Conservation (phyloP, 2,888 invertebrate genomes). For the Aproaerema taeniolella region DNA sequence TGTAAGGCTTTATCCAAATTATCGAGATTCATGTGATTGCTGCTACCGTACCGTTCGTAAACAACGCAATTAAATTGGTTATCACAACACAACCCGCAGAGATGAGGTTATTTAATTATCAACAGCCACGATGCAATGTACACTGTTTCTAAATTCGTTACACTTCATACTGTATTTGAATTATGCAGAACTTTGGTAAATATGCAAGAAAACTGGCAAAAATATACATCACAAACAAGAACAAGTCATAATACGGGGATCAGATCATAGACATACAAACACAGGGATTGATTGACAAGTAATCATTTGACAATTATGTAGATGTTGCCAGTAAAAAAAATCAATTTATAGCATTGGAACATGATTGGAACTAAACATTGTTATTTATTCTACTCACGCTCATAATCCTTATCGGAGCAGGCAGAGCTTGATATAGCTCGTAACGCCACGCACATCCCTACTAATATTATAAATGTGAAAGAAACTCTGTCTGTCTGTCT, state of each 20-base stretch:
- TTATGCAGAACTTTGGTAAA: slow-evolving; percentile 40
- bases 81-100: slow-evolving; percentile 20
- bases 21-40: slow-evolving; percentile 60
- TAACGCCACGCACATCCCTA: no score
- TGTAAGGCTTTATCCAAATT: slow-evolving; percentile 78
- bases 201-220: slow-evolving; percentile 54
- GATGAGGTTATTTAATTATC: slow-evolving; percentile 19
- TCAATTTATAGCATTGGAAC: neutral
- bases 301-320: neutral
- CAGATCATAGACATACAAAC: no score
- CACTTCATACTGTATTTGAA: slow-evolving; percentile 57
- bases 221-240: slow-evolving; percentile 75
- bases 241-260: slow-evolving; percentile 62
- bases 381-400: neutral
- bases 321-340: slow-evolving; percentile 4
- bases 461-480: no score
- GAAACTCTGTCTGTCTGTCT: no score
- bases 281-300: slow-evolving; percentile 10
- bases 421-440: no score
- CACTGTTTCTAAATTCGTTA: slow-evolving; percentile 56
- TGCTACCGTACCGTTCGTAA: slow-evolving; percentile 63
- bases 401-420: no score
- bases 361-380: neutral
- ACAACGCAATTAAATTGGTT: slow-evolving; percentile 32
- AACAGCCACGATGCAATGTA: slow-evolving; percentile 30